These are phyloP conservation scores for Nothocercus julius DNA, from an alignment of 2,113 vertebrate genomes.

Conservation along the genomic window DNA sequence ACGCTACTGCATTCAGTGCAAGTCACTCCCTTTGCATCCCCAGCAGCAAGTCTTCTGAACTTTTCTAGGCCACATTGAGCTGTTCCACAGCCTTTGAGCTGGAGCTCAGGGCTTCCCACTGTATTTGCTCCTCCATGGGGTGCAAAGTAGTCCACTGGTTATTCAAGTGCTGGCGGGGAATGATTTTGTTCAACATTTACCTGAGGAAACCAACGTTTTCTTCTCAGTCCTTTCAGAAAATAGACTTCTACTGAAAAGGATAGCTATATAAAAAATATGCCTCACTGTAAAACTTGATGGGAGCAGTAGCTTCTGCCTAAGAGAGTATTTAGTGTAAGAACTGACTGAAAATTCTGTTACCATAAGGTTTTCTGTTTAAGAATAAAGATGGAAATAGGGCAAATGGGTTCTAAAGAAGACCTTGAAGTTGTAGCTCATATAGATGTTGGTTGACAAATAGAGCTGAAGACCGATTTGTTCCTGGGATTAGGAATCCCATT, in stretches of 20 bases:
- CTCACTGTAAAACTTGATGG: neutral
- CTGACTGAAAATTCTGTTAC: neutral
- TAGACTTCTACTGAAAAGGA: neutral
- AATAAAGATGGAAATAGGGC: neutral
- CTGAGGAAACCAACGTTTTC: neutral
- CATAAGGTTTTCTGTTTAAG: neutral
- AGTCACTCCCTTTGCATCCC: neutral
- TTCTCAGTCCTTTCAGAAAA: neutral
- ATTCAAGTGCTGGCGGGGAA: neutral
- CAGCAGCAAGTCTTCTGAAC: neutral
- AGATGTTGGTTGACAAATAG: neutral
- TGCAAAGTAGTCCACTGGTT: neutral
- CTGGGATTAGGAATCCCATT: neutral
- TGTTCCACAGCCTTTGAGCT: neutral
- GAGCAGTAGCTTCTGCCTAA: neutral
- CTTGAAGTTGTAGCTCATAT: neutral
- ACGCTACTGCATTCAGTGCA: neutral
- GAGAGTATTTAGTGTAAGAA: neutral
- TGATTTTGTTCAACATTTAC: accelerated
- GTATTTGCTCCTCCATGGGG: neutral
- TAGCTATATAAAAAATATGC: neutral
- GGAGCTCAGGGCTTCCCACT: neutral
- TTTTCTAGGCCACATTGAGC: neutral
- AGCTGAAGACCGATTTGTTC: neutral
- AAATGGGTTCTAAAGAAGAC: neutral